Percentiles rank a stretch among this genome's conserved stretches.
Conservation (phyloP, 2,113 vertebrate genomes). For the Lepus americanus region DNA sequence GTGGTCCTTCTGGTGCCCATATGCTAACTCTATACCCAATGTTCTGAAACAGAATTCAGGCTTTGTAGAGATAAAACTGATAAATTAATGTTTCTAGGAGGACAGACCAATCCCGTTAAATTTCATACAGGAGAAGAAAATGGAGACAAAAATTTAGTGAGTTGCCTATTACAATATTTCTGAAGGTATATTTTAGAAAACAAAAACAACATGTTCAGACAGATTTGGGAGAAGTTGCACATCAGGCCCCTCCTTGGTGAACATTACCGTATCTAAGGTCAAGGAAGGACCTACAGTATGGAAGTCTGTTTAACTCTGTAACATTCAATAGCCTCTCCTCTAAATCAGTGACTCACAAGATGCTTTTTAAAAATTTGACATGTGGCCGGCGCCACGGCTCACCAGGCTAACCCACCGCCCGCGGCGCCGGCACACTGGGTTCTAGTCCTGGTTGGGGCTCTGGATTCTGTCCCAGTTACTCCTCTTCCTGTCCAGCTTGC, state of each 20-base stretch:
- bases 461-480: no score
- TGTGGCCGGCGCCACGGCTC: no score
- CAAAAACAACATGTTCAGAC: neutral
- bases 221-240: neutral
- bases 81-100: neutral
- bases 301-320: constrained; percentile 15
- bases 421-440: no score
- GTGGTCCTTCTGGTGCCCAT: neutral
- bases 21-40: no score
- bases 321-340: neutral
- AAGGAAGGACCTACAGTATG: neutral
- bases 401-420: no score
- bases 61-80: neutral
- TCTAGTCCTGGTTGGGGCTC: no score
- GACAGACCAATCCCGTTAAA: neutral
- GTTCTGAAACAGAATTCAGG: neutral
- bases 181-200: neutral
- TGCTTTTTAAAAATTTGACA: neutral
- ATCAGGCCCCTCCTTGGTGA: no score
- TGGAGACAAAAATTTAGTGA: neutral
- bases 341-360: neutral
- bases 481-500: no score
- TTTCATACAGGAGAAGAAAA: neutral
- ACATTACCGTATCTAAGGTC: neutral
- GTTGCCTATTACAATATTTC: neutral